Base-by-base conservation (phyloP, 2,113 vertebrate species). In the Myodes glareolus region DNA sequence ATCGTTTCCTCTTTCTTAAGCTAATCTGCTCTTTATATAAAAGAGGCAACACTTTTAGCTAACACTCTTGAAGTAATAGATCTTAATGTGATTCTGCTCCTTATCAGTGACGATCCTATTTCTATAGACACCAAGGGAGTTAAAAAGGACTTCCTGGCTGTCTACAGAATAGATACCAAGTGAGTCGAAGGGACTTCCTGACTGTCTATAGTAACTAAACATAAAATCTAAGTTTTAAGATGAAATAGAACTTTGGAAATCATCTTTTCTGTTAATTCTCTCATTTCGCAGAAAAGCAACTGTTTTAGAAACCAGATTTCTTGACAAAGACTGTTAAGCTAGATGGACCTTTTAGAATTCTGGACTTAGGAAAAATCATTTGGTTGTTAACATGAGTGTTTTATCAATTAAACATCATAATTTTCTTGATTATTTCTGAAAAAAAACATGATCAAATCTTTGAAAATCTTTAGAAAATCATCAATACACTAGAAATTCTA, bases 51-150 rank as follows among this genome's bases (percentile, higher is more conserved):
- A 94, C 67, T 96, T 96, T 58, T 58, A 89, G 80, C 58, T 86
- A 81, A 96, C 94, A 89, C 27, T 90, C 89, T 92, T 76, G 17
- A 84, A 93, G 89, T 75, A 63, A 90, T 42, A 86, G 94, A 92
- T 93, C 81, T 95, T 87, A 94, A 95, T 91, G 91, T 94, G 89
- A 95, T 91, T 95, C 89, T 75, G 82, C 81, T 96, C 80, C 33
- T 21, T 86, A 96, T 75, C 63, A 36, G 86, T 45, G 85, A 94
- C 96, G 91, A 97, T 93, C 67, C 25, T 14, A 61, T 78, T 19
- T 39, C 93, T 96, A 36, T 61, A 94, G 88, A 84, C 70, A 97
- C 70, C 73, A 78, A 93, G 70, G 47, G 29, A 94, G 81, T 96
- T 94, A 75, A 39, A 95, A 97, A 96, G 39, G 9, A 91, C 80